Conservation (phyloP, 2,888 invertebrate species). For the Perithous albicinctus region DNA sequence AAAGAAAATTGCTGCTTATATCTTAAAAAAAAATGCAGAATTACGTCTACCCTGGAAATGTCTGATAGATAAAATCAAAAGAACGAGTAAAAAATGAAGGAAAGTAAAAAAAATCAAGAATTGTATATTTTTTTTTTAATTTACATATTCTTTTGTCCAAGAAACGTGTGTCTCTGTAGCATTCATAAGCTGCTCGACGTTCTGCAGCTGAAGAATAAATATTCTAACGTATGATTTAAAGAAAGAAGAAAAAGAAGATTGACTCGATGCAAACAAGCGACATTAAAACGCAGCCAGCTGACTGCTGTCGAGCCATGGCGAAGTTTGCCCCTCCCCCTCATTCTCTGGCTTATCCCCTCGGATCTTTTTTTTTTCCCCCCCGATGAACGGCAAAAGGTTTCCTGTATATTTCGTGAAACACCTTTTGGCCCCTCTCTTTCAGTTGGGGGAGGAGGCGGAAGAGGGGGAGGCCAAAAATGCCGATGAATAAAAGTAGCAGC, state of each 20-base stretch:
- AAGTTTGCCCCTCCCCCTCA: slow-evolving; percentile 3
- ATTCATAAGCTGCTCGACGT: not conserved
- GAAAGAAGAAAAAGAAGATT: not conserved
- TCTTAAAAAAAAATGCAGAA: too few relatives aligned
- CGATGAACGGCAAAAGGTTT: slow-evolving; percentile 42
- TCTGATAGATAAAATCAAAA: not conserved
- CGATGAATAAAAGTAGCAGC: slow-evolving; percentile 56
- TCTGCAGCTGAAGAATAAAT: not conserved
- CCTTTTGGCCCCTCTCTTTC: slow-evolving; percentile 21
- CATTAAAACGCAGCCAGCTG: slow-evolving; percentile 50
- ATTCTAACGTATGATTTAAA: not conserved
- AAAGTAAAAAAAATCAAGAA: not conserved
- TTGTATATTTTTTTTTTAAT: not conserved
- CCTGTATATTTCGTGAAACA: slow-evolving; percentile 55
- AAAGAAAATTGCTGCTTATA: too few relatives aligned
- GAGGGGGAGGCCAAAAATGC: too few relatives aligned
- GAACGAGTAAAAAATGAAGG: not conserved
- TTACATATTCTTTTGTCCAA: not conserved
- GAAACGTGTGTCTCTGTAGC: not conserved
- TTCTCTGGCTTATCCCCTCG: not conserved
- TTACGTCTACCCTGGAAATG: not conserved
- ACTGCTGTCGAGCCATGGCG: slow-evolving; percentile 46
- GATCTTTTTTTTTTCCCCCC: not conserved
- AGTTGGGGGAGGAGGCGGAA: slow-evolving; percentile 9
- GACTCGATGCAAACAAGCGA: not conserved